phyloP scores from a whole-genome alignment of 2,888 invertebrate genomes.

The Hetaerina titia region DNA sequence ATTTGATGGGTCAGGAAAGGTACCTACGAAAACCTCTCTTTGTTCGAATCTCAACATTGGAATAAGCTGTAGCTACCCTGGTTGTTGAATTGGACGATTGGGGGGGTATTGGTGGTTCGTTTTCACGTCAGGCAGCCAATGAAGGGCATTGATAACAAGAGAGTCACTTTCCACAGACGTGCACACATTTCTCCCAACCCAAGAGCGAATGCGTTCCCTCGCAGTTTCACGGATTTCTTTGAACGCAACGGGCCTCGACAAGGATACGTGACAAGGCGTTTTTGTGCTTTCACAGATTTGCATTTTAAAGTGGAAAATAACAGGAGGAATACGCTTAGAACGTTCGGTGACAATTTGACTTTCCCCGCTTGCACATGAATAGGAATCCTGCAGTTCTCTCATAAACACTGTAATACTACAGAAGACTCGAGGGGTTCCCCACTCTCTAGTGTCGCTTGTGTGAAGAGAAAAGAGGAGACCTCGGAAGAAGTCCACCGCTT shows the following conservation, averaged over 20 bases:
- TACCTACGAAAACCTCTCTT: neutral
- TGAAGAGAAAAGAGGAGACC: neutral
- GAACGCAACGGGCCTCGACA: neutral
- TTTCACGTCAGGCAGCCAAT: neutral
- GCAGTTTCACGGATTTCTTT: neutral
- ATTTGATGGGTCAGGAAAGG: neutral
- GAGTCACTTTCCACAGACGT: neutral
- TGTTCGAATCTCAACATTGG: neutral
- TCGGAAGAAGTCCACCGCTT: neutral
- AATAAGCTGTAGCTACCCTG: neutral
- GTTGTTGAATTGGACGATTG: neutral
- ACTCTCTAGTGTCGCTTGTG: neutral
- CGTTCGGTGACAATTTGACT: too few species aligned
- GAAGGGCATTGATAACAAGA: neutral
- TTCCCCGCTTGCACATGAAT: neutral
- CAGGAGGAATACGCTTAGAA: neutral
- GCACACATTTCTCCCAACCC: neutral
- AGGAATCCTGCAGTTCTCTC: neutral
- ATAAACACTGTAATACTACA: neutral
- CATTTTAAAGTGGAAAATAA: too few species aligned
- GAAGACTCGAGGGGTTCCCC: neutral
- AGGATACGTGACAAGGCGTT: neutral
- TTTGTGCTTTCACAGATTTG: neutral
- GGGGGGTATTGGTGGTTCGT: neutral
- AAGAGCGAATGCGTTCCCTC: neutral